These are phyloP conservation scores for Artemisiospiza belli DNA, from an alignment of 2,113 vertebrate genomes.

Conservation along the genomic window DNA sequence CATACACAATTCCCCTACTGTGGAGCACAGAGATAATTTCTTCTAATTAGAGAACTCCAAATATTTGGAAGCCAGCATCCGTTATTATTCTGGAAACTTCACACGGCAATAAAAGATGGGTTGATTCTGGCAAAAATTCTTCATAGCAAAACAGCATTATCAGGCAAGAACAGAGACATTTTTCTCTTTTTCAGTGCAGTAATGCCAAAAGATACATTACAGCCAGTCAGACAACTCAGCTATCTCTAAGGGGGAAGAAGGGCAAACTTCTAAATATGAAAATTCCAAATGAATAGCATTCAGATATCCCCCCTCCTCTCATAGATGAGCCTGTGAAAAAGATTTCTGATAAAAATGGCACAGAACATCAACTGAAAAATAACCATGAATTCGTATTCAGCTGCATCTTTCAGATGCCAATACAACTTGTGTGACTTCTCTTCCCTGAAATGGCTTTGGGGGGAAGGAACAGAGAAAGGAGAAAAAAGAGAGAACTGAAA, in stretches of 20 bases:
- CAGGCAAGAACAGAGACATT: not conserved
- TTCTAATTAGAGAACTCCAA: conserved; percentile 34
- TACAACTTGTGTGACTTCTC: not conserved
- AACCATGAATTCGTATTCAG: not conserved
- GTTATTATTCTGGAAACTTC: conserved; percentile 49
- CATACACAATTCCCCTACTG: not conserved
- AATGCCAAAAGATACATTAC: not conserved
- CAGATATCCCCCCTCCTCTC: not conserved
- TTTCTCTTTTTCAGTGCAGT: not conserved
- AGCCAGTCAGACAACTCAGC: not conserved
- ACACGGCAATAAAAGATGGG: not conserved
- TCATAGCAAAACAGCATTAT: not conserved
- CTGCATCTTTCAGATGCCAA: not conserved
- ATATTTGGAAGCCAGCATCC: conserved; percentile 47
- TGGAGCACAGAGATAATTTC: not conserved
- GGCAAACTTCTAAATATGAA: not conserved
- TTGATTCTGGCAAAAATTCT: conserved; percentile 30
- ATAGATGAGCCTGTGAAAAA: not conserved
- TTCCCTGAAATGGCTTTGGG: not conserved
- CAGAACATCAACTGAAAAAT: not conserved
- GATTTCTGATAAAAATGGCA: not conserved
- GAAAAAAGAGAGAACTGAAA: not conserved
- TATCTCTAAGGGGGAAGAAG: not conserved
- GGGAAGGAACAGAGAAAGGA: not conserved
- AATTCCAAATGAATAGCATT: not conserved